Conservation (phyloP, 35 echinoderm and acorn worm genomes). For the Apostichopus japonicus region DNA sequence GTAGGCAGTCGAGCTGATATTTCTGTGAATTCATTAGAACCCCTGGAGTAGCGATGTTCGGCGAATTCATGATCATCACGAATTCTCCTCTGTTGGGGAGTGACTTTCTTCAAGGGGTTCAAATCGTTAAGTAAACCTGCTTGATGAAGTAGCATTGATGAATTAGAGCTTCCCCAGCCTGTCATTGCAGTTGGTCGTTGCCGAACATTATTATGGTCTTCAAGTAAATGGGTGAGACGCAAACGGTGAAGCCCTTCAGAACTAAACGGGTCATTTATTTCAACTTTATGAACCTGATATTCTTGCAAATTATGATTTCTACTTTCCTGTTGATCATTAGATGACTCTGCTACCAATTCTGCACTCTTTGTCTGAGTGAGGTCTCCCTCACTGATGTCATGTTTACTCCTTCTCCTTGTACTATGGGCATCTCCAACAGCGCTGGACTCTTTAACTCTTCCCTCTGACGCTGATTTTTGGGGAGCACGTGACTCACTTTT, state of each 20-base stretch:
- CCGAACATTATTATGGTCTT: neutral
- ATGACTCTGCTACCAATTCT: neutral
- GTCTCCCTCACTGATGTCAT: neutral
- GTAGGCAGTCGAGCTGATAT: neutral
- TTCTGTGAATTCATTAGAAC: neutral
- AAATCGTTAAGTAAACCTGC: conserved; percentile 9
- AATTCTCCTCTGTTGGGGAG: conserved; percentile 73
- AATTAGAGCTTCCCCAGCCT: conserved; percentile 2
- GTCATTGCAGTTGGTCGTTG: neutral
- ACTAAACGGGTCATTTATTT: conserved; percentile 41
- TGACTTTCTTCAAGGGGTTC: conserved; percentile 83
- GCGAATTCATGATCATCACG: conserved; percentile 77
- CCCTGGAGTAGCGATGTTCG: neutral
- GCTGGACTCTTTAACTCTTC: neutral
- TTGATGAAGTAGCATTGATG: conserved; percentile 7
- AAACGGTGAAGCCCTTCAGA: neutral
- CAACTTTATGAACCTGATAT: conserved; percentile 57
- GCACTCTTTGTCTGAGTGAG: neutral
- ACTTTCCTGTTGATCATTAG: conserved; percentile 6
- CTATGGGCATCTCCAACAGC: neutral
- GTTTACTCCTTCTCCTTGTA: conserved; percentile 14
- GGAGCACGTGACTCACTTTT: neutral
- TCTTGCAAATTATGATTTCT: conserved; percentile 9
- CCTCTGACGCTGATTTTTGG: conserved; percentile 19
- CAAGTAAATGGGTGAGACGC: neutral